Evolutionary conservation across 2,888 invertebrate genomes (phyloP).

Genomic region (Parascotia fuliginaria): DNA sequence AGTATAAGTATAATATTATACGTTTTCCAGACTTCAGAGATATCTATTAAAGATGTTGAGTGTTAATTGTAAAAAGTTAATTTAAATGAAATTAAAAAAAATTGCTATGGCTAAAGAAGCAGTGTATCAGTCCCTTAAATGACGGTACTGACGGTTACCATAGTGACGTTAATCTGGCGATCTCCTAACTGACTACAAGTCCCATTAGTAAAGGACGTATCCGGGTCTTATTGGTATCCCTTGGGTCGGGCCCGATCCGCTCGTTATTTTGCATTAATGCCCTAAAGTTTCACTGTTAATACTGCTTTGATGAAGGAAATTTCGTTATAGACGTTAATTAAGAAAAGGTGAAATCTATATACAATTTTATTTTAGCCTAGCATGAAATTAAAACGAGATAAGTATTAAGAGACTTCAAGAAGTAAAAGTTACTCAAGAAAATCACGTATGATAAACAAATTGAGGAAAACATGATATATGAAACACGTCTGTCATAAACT

Average conservation of each 20-base stretch:
- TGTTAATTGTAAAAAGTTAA: no score
- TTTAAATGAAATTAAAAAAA: background rate
- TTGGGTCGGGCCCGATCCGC: conserved; percentile 67
- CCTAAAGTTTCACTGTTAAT: conserved; percentile 70
- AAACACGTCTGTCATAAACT: conserved; percentile 17
- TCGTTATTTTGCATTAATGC: conserved; percentile 79
- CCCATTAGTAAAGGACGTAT: conserved; percentile 62
- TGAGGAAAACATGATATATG: conserved; percentile 12
- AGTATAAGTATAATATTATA: no score
- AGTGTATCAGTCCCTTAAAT: background rate
- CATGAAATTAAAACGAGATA: conserved; percentile 8
- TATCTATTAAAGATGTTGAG: no score
- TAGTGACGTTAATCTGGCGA: conserved; percentile 58
- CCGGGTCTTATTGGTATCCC: conserved; percentile 61
- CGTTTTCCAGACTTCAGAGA: no score
- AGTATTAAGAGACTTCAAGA: background rate
- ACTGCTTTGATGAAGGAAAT: conserved; percentile 71
- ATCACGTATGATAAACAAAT: background rate
- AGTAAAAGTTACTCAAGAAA: background rate
- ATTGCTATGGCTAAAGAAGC: background rate
- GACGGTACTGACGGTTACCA: conserved; percentile 22
- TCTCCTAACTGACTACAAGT: conserved; percentile 69
- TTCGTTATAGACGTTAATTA: conserved; percentile 64
- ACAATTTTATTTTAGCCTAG: conserved; percentile 15
- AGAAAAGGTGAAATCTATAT: conserved; percentile 46